Conservation (phyloP, 2,888 invertebrate species). For the Mesoligia furuncula region DNA sequence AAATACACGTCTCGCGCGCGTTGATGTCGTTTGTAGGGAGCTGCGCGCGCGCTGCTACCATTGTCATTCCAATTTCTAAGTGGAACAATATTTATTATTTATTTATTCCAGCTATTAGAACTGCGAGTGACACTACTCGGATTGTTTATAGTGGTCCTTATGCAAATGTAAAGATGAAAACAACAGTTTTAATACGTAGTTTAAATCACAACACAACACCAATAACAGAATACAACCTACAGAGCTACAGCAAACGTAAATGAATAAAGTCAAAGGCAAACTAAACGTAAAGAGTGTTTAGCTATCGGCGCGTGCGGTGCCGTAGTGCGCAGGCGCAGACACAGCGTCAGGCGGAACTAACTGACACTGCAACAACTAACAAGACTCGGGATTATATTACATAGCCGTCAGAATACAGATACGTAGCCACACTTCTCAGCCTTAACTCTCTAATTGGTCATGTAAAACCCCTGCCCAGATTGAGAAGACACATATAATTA, state of each 20-base stretch:
- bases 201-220: no score
- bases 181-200: not conserved
- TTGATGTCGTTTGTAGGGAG: conserved; percentile 66
- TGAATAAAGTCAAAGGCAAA: not conserved
- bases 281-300: not conserved
- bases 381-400: not conserved
- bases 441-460: not conserved
- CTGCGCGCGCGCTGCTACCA: conserved; percentile 28
- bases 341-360: conserved; percentile 11
- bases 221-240: not conserved
- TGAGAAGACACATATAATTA: not conserved
- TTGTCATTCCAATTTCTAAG: not conserved
- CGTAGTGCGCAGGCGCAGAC: not conserved
- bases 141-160: not conserved
- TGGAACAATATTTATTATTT: not conserved
- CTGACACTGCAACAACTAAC: not conserved
- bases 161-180: not conserved
- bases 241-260: not conserved
- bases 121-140: not conserved
- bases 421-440: not conserved
- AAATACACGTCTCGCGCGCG: conserved; percentile 48
- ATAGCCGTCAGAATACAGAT: not conserved
- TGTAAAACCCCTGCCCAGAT: not conserved
- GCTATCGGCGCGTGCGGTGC: not conserved
- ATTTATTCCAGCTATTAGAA: not conserved